These are phyloP conservation scores for Anniella stebbinsi DNA, from an alignment of 2,797 vertebrate genomes.

Conservation along the genomic window DNA sequence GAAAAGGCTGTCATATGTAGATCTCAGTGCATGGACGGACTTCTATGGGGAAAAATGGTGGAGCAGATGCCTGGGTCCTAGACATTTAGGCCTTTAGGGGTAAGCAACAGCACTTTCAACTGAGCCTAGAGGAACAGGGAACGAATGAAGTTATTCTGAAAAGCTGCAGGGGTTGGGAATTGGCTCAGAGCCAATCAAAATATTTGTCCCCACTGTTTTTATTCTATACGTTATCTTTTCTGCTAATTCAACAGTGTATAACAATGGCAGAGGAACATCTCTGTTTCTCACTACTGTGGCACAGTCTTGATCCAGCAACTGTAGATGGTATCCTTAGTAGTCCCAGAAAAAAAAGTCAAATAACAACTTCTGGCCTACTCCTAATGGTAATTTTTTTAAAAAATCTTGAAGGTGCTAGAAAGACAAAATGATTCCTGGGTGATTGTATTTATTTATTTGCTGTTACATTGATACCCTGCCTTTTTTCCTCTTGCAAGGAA, in stretches of 20 bases:
- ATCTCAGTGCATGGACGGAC: background rate
- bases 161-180: background rate
- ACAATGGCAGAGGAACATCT: background rate
- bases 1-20: background rate
- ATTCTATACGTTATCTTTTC: background rate
- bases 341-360: background rate
- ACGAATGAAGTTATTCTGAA: background rate
- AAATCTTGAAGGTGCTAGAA: background rate
- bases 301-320: background rate
- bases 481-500: too few species aligned
- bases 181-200: background rate
- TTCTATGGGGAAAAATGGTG: background rate
- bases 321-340: background rate
- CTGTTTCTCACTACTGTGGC: background rate
- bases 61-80: background rate
- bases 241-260: background rate
- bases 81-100: background rate
- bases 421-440: too few species aligned
- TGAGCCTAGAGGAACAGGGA: too few species aligned
- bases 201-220: background rate
- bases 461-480: too few species aligned
- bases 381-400: background rate
- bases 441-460: too few species aligned
- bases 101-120: background rate
- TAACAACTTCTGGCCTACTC: background rate